Conservation (phyloP, 2,888 invertebrate genomes). For the Netelia melanura region DNA sequence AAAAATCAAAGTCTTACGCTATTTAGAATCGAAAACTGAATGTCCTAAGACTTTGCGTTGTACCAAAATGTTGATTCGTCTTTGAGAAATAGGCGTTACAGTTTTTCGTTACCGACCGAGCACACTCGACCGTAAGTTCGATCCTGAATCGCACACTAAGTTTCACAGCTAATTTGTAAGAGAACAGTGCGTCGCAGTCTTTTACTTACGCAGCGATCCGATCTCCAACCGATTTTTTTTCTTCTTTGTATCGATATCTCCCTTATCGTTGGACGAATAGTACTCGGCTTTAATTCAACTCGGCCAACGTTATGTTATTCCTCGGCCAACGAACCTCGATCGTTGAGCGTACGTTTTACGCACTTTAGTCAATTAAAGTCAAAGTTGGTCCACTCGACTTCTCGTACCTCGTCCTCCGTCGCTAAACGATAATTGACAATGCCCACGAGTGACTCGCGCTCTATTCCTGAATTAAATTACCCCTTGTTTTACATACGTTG, state of each 20-base stretch:
- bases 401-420: conserved; percentile 27
- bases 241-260: conserved; percentile 38
- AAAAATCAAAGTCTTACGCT: too few species aligned
- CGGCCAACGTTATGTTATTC: conserved; percentile 56
- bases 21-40: too few species aligned
- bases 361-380: conserved; percentile 7
- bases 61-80: too few species aligned
- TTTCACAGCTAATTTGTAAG: background rate
- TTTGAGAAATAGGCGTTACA: too few species aligned
- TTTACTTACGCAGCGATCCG: conserved; percentile 35
- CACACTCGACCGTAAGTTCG: too few species aligned
- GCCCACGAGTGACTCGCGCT: background rate
- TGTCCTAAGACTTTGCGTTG: too few species aligned
- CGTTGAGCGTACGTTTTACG: conserved; percentile 36
- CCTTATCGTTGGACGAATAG: conserved; percentile 55
- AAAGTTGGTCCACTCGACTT: background rate
- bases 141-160: background rate
- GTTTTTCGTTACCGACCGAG: too few species aligned
- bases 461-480: conserved; percentile 26
- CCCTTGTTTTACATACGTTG: conserved; percentile 18
- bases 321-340: conserved; percentile 66
- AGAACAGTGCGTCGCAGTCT: conserved; percentile 19
- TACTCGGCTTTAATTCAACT: conserved; percentile 37
- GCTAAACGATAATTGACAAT: conserved; percentile 62
- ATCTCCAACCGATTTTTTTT: conserved; percentile 42